Conservation (phyloP, 2,888 invertebrate species). For the Diadegma fenestrale region DNA sequence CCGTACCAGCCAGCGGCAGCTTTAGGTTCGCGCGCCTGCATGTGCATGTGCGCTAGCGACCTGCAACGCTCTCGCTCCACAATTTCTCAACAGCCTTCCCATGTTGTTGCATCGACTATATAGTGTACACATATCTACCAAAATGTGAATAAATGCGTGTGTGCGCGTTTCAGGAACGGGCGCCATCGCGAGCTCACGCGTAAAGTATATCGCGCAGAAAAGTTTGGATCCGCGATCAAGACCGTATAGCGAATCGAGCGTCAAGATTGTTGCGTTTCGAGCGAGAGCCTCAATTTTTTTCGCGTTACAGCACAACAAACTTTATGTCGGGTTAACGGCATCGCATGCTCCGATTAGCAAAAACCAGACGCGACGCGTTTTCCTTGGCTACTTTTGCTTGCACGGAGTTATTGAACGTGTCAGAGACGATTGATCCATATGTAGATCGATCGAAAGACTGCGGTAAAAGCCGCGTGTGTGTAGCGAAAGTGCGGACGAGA, state of each 20-base stretch:
- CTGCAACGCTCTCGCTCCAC: conserved; percentile 25
- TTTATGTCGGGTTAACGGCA: conserved; percentile 35
- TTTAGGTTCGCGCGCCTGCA: conserved; percentile 16
- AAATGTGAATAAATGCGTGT: not conserved
- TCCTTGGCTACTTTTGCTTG: not conserved
- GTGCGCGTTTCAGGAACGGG: conserved; percentile 48
- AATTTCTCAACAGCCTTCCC: conserved; percentile 27
- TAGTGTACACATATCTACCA: not conserved
- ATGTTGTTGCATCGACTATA: conserved; percentile 8
- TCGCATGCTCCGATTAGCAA: conserved; percentile 52
- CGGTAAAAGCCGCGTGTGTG: not conserved
- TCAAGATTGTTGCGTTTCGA: conserved; percentile 30
- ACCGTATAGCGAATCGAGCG: conserved; percentile 50
- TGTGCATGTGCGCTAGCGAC: not conserved
- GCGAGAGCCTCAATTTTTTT: not conserved
- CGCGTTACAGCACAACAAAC: conserved; percentile 4
- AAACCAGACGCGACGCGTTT: conserved; percentile 22
- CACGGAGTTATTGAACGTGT: conserved; percentile 4
- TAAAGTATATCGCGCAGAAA: conserved; percentile 53
- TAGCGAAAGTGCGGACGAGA: conserved; percentile 39
- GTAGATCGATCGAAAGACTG: not conserved
- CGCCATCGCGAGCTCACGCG: conserved; percentile 40
- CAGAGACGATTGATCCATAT: not conserved
- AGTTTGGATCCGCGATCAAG: conserved; percentile 47
- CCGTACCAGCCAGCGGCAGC: conserved; percentile 32